A percentile compares a stretch with the other conserved stretches of the same genome.
Evolutionary conservation across 2,888 invertebrate genomes (phyloP).

Genomic region (Monoplex corrugatus): DNA sequence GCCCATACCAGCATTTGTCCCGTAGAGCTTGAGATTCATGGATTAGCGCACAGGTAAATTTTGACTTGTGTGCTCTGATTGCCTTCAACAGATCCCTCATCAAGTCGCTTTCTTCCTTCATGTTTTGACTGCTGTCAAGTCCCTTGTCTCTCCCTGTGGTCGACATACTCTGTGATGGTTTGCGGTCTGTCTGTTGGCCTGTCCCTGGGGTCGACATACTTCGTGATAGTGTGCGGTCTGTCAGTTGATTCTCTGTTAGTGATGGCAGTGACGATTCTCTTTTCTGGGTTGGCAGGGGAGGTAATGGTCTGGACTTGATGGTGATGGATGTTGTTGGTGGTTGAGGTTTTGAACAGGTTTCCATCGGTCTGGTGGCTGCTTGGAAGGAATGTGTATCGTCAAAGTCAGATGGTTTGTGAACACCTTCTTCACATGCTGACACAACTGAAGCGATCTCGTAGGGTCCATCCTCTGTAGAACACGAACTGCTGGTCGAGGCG

Average conservation of each 20-base stretch:
- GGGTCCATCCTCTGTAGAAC: neutral
- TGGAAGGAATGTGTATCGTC: neutral
- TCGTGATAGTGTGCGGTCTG: too few species aligned
- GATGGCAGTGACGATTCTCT: too few species aligned
- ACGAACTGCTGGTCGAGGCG: too few species aligned
- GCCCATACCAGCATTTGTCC: slow-evolving; percentile 12
- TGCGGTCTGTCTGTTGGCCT: too few species aligned
- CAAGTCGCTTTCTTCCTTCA: too few species aligned
- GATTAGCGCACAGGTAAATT: too few species aligned
- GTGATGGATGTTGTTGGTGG: neutral
- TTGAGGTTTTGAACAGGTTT: neutral
- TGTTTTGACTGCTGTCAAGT: neutral
- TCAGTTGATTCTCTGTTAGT: too few species aligned
- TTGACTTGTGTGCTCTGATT: too few species aligned
- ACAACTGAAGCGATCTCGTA: slow-evolving; percentile 5
- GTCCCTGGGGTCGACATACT: too few species aligned
- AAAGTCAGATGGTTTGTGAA: neutral
- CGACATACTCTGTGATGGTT: too few species aligned
- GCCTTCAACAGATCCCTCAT: too few species aligned
- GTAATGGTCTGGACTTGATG: neutral
- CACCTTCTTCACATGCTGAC: neutral
- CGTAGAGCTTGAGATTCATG: neutral
- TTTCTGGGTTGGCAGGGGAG: neutral
- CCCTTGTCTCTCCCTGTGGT: neutral
- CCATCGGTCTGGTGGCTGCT: neutral